phyloP scores from a whole-genome alignment of 2,113 vertebrate genomes.

The Gymnarchus niloticus region DNA sequence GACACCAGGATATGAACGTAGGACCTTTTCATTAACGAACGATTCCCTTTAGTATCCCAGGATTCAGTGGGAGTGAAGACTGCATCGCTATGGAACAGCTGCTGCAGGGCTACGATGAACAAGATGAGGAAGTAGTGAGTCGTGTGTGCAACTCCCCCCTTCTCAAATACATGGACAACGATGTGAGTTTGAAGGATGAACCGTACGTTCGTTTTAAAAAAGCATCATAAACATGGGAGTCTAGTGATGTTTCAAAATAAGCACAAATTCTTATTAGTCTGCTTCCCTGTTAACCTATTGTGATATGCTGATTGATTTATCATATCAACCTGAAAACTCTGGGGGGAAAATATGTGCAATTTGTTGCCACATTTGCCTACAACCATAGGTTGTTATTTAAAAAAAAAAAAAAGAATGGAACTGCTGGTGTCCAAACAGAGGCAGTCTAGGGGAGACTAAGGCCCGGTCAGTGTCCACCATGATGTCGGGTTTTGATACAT shows the following conservation, averaged over 20 bases:
- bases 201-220: too few relatives aligned
- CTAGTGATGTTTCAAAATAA: too few relatives aligned
- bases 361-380: neutral
- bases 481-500: neutral
- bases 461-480: neutral
- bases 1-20: too few relatives aligned
- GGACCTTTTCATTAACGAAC: slow-evolving; percentile 19
- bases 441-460: neutral
- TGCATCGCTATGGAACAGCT: slow-evolving; percentile 83
- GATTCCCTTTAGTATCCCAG: slow-evolving; percentile 74
- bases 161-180: slow-evolving; percentile 99
- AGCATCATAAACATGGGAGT: too few relatives aligned
- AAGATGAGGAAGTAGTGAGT: slow-evolving; percentile 87
- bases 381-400: neutral
- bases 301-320: too few relatives aligned
- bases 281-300: too few relatives aligned
- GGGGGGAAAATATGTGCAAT: too few relatives aligned
- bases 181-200: slow-evolving; percentile 87
- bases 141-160: slow-evolving; percentile 88
- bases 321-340: too few relatives aligned
- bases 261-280: too few relatives aligned
- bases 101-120: slow-evolving; percentile 88
- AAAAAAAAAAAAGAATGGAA: neutral
- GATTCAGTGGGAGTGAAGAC: slow-evolving; percentile 91
- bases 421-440: neutral